Evolutionary conservation across 2,797 vertebrate genomes (phyloP), one percentile per base, ranked within the genome.

Genomic region (Netta rufina): DNA sequence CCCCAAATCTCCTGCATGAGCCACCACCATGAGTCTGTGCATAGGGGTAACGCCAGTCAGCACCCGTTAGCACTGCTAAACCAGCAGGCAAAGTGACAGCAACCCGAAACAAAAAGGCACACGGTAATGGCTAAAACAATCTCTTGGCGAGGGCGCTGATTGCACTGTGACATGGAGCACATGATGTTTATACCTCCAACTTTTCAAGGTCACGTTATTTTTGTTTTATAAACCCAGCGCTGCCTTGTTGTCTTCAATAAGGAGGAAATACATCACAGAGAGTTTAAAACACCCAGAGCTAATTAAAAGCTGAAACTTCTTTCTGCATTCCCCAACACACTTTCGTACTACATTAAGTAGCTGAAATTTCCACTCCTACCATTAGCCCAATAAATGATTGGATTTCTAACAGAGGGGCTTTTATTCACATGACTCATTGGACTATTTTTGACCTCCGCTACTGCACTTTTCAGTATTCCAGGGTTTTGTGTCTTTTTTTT

Each of bases 171-270:
- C 38, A 49, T 30, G 0, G 22, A 10, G 64, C 2, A 8, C 49
- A 1, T 39, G 0, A 1, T 0, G 7, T 2, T 13, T 6, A 32
- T 4, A 3, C 57, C 15, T 2, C 18, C 62, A 17, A 0, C 67
- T 67, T 25, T 73, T 54, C 87, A 88, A 90, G 80, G 72, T 49
- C 84, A 13, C 19, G 0, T 19, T 5, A 4, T 15, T 62, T 62
- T 28, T 14, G 43, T 69, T 67, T 25, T 21, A 9, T 18, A 74
- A 72, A 24, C 25, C 62, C 79, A 43, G 5, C 0, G 3, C 64
- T 19, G 64, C 32, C 53, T 41, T 2, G n/a, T 28, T 33, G 73
- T 10, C 94, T 72, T 24, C 49, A 22, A 43, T 8, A 54, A 76
- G 67, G 33, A 72, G 74, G 57, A 92, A 62, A 70, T 19, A 11